phyloP scores from a whole-genome alignment of 2,113 vertebrate genomes.

The Megalops atlanticus region DNA sequence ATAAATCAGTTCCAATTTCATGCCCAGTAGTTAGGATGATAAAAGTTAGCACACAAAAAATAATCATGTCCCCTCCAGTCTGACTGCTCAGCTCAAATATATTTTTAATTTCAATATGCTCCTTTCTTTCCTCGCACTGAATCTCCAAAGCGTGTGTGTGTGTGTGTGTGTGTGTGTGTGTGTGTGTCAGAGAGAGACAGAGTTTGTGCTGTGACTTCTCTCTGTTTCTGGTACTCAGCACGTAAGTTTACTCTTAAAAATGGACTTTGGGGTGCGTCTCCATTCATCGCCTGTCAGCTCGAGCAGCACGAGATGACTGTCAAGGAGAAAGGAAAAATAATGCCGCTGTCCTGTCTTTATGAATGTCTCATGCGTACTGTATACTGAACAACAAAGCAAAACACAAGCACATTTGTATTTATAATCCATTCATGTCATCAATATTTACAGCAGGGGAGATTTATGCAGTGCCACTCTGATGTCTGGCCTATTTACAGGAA shows the following conservation, averaged over 20 bases:
- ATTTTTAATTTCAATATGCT: background rate
- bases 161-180: background rate
- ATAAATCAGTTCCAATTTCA: too few relatives aligned
- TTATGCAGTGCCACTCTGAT: background rate
- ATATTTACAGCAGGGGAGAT: background rate
- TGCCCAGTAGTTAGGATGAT: too few relatives aligned
- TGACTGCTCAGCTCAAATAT: background rate
- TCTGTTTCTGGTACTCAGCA: background rate
- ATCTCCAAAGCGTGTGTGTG: background rate
- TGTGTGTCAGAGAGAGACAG: background rate
- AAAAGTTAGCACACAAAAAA: too few relatives aligned
- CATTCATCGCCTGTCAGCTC: background rate
- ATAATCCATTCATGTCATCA: slow-evolving; percentile 6
- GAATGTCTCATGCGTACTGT: background rate
- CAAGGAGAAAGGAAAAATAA: background rate
- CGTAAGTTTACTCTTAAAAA: background rate
- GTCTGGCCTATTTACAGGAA: background rate
- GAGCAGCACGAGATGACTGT: background rate
- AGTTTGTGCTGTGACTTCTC: background rate
- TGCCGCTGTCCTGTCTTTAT: background rate
- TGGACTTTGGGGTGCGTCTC: background rate
- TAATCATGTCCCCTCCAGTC: background rate
- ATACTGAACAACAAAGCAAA: background rate
- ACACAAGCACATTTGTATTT: slow-evolving; percentile 1
- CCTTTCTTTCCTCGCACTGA: background rate